These are phyloP conservation scores for Phoronis australis DNA, from an alignment of 2,888 invertebrate genomes.

Conservation along the genomic window DNA sequence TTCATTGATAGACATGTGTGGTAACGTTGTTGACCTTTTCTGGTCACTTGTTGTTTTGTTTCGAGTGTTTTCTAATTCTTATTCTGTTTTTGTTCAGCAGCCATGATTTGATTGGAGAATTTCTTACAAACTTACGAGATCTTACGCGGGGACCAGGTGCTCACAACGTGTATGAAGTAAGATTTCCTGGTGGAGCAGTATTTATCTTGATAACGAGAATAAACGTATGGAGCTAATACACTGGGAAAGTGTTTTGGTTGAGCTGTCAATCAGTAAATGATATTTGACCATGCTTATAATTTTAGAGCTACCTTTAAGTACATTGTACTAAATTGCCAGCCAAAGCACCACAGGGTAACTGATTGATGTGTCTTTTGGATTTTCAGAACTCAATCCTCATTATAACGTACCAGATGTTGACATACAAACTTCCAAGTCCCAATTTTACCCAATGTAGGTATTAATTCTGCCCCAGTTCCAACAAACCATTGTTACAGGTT, in stretches of 20 bases:
- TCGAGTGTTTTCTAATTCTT: not conserved
- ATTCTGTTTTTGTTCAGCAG: conserved; percentile 17
- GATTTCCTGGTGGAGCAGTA: not conserved
- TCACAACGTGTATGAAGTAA: conserved; percentile 44
- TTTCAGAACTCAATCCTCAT: too few relatives aligned
- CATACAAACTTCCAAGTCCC: too few relatives aligned
- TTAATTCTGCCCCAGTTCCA: too few relatives aligned
- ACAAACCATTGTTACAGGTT: too few relatives aligned
- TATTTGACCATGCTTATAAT: too few relatives aligned
- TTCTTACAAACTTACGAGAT: conserved; percentile 53
- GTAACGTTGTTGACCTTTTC: not conserved
- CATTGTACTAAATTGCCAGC: too few relatives aligned
- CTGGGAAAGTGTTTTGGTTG: conserved; percentile 6
- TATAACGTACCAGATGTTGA: too few relatives aligned
- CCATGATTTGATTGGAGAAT: conserved; percentile 56
- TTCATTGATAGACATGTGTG: not conserved
- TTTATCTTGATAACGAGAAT: not conserved
- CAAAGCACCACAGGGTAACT: too few relatives aligned
- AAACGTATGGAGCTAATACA: too few relatives aligned
- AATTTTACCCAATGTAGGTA: too few relatives aligned
- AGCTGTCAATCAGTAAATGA: not conserved
- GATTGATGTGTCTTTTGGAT: too few relatives aligned
- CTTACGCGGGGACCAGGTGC: conserved; percentile 47
- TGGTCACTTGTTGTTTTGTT: not conserved
- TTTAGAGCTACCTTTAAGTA: too few relatives aligned